Base-by-base conservation (phyloP, 2,113 vertebrate species). In the Oostethus manadensis region DNA sequence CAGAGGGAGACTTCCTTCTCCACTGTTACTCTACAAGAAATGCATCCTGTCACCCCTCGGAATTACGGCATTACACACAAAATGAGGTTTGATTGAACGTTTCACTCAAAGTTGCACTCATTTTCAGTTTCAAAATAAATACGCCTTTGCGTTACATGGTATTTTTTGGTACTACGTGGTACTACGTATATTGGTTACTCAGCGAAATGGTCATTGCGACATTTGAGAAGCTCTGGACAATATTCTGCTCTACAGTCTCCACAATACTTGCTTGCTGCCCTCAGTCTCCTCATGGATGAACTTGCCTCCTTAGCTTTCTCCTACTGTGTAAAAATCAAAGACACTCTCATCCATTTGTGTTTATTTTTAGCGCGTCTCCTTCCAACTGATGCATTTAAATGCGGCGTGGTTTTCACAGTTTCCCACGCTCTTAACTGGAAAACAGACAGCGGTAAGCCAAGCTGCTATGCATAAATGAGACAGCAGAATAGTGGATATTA, bases 1-100 rank as follows among this genome's bases (percentile, higher is more conserved):
- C 57, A 68, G 69, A 70, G 77, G 73, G 66, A 64, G 68, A 71
- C 69, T 74, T 75, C 73, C 77, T 75, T 49, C 74, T 78, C 56
- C 68, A 53, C 64, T 67, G 73, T 83, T 81, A 78, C 78, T 84
- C 82, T 58, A 58, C 68, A 62, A 77, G 58, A 76, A 68, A 79
- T 64, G 56, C 62, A 64, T 22, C 72, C 26, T 23, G 13, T 16
- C 11, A 55, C 42, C 43, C 65, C 11, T 38, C 43, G 18, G 38
- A 54, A 46, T 44, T 40, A 62, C 55, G 42, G 10, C 56, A 59
- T 62, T 56, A 49, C 22, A 60, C 51, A 6, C 48, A 33, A 70
- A 65, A 6, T 46, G 22, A 49, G 38, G 3, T 42, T 42, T 42
- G 38, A 14, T 42, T 42, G 13, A 42, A 35, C 33, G 10, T 35